Percentiles rank a stretch among this genome's conserved stretches.
Evolutionary conservation across 1,140 invertebrate genomes (phyloP).

Genomic region (Diorhabda elongata): DNA sequence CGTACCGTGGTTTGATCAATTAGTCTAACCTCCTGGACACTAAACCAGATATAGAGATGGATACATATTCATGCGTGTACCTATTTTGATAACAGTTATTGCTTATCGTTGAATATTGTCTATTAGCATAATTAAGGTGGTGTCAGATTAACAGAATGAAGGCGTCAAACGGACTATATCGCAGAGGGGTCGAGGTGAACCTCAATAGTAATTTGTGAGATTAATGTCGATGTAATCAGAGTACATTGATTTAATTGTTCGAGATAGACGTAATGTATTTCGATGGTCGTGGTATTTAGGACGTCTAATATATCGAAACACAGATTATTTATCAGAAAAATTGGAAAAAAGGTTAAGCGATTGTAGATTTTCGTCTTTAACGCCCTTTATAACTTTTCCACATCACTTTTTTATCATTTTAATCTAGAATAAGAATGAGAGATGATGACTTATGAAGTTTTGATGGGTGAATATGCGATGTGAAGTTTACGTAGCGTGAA

Average conservation of each 20-base stretch:
- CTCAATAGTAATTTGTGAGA: not conserved
- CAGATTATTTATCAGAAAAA: too few species aligned
- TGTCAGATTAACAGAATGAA: not conserved
- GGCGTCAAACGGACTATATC: not conserved
- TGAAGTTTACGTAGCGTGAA: not conserved
- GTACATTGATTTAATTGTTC: too few species aligned
- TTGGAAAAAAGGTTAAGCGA: too few species aligned
- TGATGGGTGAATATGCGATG: not conserved
- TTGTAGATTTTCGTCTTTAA: too few species aligned
- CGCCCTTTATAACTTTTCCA: not conserved
- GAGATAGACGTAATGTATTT: too few species aligned
- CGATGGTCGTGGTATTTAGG: too few species aligned
- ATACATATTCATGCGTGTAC: not conserved
- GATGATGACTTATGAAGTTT: not conserved
- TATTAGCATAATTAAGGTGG: constrained; percentile 2
- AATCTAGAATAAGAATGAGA: not conserved
- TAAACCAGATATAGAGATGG: not conserved
- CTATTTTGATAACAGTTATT: constrained; percentile 1
- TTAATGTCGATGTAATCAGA: not conserved
- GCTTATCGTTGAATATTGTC: not conserved
- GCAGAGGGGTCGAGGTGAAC: not conserved
- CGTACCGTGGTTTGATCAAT: not conserved
- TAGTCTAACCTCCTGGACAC: not conserved
- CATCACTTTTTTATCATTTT: not conserved
- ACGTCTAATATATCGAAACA: too few species aligned